Evolutionary conservation across 2,888 invertebrate genomes (phyloP), one percentile per base, ranked within the genome.

Genomic region (Laspeyria flexula): DNA sequence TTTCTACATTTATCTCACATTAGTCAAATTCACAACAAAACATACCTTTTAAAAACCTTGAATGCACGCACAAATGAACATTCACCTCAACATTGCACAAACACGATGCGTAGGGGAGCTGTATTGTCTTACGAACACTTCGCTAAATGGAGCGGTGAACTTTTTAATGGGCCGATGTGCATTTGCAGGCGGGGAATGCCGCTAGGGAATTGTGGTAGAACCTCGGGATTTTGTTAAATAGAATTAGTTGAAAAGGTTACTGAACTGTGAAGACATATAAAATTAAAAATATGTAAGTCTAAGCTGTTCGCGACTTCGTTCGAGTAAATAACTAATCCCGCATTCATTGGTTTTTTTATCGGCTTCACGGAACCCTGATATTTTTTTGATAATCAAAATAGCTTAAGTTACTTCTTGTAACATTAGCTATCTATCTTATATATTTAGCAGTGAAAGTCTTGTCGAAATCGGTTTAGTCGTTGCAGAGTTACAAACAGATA

Each of bases 81-180:
- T 15, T 0, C 4, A 0, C 37, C 64, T 42, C 49, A 50, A 61
- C 45, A 43, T 53, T 55, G 62, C 58, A 56, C 70, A 72, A 73
- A 73, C 64, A 68, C 47, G 41, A 56, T 43, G 55, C 39, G 47
- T 41, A 45, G 25, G 34, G 51, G 70, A 70, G 63, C 51, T 45
- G 66, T 66, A 70, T 78, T 77, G 77, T 78, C 75, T 77, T 74
- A 71, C 54, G 56, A 58, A 61, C 64, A 61, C 68, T 64, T 41
- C 49, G 55, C 55, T 58, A 55, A 73, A 75, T 75, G 73, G 73
- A 63, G 65, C 69, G 73, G 53, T 62, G 66, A 65, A 53, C 71
- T 60, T 75, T 75, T 72, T 71, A 75, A 72, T 65, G 71, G 57
- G 55, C 47, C 51, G 62, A 42, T 60, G 61, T 50, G 54, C 60